Conservation (phyloP, 2,888 invertebrate species). For the Pomacea canaliculata region DNA sequence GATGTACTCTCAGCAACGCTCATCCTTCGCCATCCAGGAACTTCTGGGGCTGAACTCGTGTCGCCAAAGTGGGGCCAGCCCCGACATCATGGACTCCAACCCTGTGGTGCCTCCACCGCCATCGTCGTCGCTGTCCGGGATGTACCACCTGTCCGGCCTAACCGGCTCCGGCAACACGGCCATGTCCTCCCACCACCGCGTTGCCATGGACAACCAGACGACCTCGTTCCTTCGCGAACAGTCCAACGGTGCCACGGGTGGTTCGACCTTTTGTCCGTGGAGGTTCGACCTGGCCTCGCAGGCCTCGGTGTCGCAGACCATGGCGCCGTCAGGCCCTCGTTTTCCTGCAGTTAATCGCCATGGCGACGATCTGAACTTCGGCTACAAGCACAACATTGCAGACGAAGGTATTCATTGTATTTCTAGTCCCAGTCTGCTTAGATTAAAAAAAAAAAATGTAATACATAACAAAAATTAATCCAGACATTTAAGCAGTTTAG, state of each 20-base stretch:
- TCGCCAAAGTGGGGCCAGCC: slow-evolving; percentile 37
- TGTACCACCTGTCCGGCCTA: slow-evolving; percentile 31
- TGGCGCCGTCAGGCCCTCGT: slow-evolving; percentile 23
- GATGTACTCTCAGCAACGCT: slow-evolving; percentile 77
- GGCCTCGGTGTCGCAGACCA: slow-evolving; percentile 24
- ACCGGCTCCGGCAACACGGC: slow-evolving; percentile 10
- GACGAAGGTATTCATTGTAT: slow-evolving; percentile 44
- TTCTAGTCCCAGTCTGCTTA: neutral
- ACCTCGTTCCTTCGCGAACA: slow-evolving; percentile 39
- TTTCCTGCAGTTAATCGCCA: slow-evolving; percentile 31
- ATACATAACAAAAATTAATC: too few species aligned
- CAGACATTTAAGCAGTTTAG: too few species aligned
- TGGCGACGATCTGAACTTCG: slow-evolving; percentile 36
- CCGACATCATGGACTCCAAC: slow-evolving; percentile 46
- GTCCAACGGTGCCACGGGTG: slow-evolving; percentile 21
- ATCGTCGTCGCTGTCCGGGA: slow-evolving; percentile 37
- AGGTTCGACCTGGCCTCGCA: slow-evolving; percentile 44
- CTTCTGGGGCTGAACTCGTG: slow-evolving; percentile 76
- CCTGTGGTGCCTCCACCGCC: slow-evolving; percentile 36
- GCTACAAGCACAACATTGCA: slow-evolving; percentile 38
- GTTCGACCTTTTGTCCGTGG: slow-evolving; percentile 54
- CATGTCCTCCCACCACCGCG: slow-evolving; percentile 24
- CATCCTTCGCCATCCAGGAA: slow-evolving; percentile 91
- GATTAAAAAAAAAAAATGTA: too few species aligned
- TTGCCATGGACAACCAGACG: slow-evolving; percentile 35